Evolutionary conservation across 2,113 vertebrate species (phyloP).

Genomic region (Peromyscus polionotus): DNA sequence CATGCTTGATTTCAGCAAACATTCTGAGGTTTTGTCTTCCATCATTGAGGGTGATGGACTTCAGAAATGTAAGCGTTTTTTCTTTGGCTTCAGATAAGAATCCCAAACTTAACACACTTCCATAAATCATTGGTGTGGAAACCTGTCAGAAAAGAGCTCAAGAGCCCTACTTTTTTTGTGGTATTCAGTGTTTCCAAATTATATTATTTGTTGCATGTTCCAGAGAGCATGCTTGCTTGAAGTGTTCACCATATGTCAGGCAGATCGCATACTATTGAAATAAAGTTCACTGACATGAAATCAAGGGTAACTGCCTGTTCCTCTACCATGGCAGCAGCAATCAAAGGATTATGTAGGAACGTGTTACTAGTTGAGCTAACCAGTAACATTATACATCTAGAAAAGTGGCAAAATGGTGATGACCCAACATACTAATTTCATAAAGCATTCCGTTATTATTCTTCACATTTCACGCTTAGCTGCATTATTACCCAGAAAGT

Average conservation of each 20-base stretch:
- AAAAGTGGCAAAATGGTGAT: conserved; percentile 22
- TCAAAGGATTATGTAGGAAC: conserved; percentile 23
- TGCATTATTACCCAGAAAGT: not conserved
- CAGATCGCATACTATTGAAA: conserved; percentile 69
- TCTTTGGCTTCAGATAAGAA: conserved; percentile 78
- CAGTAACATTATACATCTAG: not conserved
- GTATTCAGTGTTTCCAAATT: conserved; percentile 79
- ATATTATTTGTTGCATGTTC: conserved; percentile 80
- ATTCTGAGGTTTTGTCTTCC: conserved; percentile 80
- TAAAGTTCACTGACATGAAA: conserved; percentile 71
- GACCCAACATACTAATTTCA: not conserved
- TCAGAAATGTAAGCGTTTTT: conserved; percentile 68
- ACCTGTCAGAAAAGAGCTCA: conserved; percentile 77
- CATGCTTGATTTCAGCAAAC: conserved; percentile 76
- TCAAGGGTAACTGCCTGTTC: conserved; percentile 52
- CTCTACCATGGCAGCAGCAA: conserved; percentile 23
- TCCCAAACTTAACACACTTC: conserved; percentile 70
- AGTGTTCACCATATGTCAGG: conserved; percentile 74
- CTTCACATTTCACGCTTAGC: conserved; percentile 1
- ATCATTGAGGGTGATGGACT: conserved; percentile 67
- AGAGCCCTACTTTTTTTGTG: conserved; percentile 67
- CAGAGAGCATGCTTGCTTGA: conserved; percentile 70
- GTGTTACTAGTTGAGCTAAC: not conserved
- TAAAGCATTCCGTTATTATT: not conserved
- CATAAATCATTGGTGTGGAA: conserved; percentile 81